Base-by-base conservation (phyloP, 2,888 invertebrate genomes). In the Azorinus chamasolen region DNA sequence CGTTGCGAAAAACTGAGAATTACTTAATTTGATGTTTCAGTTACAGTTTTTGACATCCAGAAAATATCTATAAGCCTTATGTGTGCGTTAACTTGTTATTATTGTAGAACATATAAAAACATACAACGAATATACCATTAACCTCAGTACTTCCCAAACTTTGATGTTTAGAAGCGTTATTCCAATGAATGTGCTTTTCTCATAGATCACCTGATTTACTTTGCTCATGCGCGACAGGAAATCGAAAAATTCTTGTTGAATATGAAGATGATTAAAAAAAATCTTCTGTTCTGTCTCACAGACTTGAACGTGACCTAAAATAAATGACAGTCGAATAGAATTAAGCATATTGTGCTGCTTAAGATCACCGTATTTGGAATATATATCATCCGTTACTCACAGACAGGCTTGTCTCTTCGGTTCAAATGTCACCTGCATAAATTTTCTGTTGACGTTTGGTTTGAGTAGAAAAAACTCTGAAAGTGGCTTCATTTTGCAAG, bases 401-500 rank as follows among this genome's bases (percentile, higher is more conserved):
- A 41, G 57, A 18, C 57, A 43, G 16, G 12, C 16, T 4, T 4
- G 57, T 18, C 54, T 54, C 14, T 8, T 8, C 16, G n/a, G 37
- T 18, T 37, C 41, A 48, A 48, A 48, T 66, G 57, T 27, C 57
- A 53, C 41, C 50, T 46, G 66, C 66, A 66, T 66, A 66, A 66
- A 66, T 66, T 66, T 66, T 66, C 66, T 46, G 55, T 32, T 16
- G 8, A 10, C n/a, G 22, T 16, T 12, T 25, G 25, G 50, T 25
- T 22, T 53, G 41, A 18, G 46, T 24, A 20, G 64, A 25, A 41
- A 46, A 22, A n/a, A 32, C 32, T 51, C 12, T 62, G n/a, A 80
- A 73, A 39, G 80, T 80, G 80, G 80, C 80, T 69, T 63, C 70
- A 18, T 70, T 80, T 50, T 80, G 80, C 51, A 77, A 73, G n/a